Conservation (phyloP, 2,797 vertebrate species). For the Labeo calbasu region DNA sequence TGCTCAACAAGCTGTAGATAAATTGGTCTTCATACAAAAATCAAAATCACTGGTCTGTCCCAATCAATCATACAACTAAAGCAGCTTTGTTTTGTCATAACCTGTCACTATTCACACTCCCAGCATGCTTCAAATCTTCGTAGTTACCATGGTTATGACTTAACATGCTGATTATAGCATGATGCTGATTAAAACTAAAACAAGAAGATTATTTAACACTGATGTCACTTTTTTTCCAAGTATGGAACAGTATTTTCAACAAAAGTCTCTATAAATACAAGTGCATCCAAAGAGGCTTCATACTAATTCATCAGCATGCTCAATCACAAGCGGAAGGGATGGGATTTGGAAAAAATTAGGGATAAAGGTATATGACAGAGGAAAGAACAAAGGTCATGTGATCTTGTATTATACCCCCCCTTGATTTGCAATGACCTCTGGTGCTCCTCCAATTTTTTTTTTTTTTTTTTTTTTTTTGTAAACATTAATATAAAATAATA, state of each 20-base stretch:
- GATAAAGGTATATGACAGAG: not conserved
- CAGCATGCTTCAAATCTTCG: conserved; percentile 29
- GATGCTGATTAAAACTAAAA: conserved; percentile 23
- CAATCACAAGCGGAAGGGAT: conserved; percentile 63
- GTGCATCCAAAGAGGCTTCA: not conserved
- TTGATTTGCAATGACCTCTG: not conserved
- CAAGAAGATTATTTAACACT: not conserved
- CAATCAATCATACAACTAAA: conserved; percentile 36
- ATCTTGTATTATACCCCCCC: not conserved
- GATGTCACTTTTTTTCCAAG: not conserved
- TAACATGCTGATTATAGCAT: not conserved
- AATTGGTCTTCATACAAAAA: conserved; percentile 17
- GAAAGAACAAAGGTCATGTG: conserved; percentile 23
- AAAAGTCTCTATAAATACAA: not conserved
- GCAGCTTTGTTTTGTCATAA: conserved; percentile 56
- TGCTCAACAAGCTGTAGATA: conserved; percentile 56
- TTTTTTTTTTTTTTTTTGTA: not conserved
- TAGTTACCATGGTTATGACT: conserved; percentile 4
- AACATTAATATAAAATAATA: not conserved
- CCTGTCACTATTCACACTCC: conserved; percentile 1
- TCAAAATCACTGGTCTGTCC: conserved; percentile 23
- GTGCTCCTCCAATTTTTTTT: not conserved
- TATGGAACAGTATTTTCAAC: not conserved
- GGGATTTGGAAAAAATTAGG: conserved; percentile 61
- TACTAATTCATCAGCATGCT: conserved; percentile 22